A percentile compares a stretch with the other conserved stretches of the same genome.
These are phyloP conservation scores for Poicephalus gulielmi DNA, from an alignment of 2,113 vertebrate genomes.

Conservation along the genomic window DNA sequence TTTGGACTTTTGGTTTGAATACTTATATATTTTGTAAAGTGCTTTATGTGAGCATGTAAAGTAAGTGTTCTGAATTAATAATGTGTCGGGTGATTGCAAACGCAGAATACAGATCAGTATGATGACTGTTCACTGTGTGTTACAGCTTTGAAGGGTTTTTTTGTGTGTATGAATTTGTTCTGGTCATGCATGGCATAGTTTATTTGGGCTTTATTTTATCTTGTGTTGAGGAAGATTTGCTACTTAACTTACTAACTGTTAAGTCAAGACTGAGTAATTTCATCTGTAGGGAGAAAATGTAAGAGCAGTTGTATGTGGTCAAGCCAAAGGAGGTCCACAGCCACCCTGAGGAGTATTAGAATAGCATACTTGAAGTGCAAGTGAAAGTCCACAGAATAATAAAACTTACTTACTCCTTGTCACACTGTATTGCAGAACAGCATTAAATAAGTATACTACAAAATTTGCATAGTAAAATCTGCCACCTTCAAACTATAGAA, in stretches of 20 bases:
- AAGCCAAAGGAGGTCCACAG: neutral
- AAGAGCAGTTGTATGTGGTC: rapidly evolving
- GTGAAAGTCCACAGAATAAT: neutral
- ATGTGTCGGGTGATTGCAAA: neutral
- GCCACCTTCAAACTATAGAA: neutral
- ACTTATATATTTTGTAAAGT: neutral
- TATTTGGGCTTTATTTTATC: neutral
- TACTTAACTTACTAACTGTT: neutral
- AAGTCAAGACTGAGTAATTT: neutral
- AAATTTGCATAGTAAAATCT: conserved; percentile 28
- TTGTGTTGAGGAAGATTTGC: neutral
- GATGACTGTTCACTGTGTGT: neutral
- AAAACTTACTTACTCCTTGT: neutral
- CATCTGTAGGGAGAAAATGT: neutral
- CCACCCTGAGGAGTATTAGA: neutral
- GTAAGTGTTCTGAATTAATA: neutral
- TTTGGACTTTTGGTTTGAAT: neutral
- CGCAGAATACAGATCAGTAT: neutral
- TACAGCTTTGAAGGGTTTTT: neutral
- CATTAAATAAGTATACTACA: neutral
- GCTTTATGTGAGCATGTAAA: neutral
- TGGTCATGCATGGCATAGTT: rapidly evolving
- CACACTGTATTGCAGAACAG: neutral
- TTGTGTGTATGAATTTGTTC: neutral
- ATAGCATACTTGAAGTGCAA: neutral